Conservation (phyloP, 2,888 invertebrate species). For the Chydorus sphaericus region DNA sequence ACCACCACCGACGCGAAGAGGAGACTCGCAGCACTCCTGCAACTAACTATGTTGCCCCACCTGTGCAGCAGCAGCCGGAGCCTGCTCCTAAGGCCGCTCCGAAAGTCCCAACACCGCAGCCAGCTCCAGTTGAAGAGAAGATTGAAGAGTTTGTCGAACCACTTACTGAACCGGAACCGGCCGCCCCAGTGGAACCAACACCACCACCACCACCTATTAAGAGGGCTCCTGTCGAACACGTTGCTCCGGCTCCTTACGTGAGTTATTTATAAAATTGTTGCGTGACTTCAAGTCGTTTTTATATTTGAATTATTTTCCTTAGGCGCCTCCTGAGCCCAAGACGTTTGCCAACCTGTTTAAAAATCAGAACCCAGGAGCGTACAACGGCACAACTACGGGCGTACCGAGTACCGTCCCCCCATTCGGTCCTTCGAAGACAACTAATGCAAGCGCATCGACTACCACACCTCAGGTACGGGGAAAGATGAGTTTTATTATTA, state of each 20-base stretch:
- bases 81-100: slow-evolving; percentile 11
- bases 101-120: neutral
- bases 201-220: neutral
- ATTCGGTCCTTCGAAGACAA: slow-evolving; percentile 11
- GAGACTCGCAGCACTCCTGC: slow-evolving; percentile 16
- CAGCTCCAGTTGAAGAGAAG: neutral
- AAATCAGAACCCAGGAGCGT: slow-evolving; percentile 36
- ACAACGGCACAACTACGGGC: slow-evolving; percentile 18
- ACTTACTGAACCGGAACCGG: slow-evolving; percentile 13
- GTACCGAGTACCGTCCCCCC: slow-evolving; percentile 10
- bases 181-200: no score
- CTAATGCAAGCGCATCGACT: slow-evolving; percentile 23
- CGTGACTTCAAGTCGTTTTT: neutral
- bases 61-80: slow-evolving; percentile 14
- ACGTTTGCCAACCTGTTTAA: slow-evolving; percentile 78
- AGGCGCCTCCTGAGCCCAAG: slow-evolving; percentile 53
- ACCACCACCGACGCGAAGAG: slow-evolving; percentile 27
- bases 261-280: neutral
- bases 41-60: slow-evolving; percentile 16
- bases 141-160: slow-evolving; percentile 9
- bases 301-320: neutral
- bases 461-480: slow-evolving; percentile 20
- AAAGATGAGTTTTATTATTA: neutral
- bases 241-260: neutral
- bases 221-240: neutral